Base-by-base conservation (phyloP, 2,888 invertebrate species). In the Thecocarcelia acutangulata region DNA sequence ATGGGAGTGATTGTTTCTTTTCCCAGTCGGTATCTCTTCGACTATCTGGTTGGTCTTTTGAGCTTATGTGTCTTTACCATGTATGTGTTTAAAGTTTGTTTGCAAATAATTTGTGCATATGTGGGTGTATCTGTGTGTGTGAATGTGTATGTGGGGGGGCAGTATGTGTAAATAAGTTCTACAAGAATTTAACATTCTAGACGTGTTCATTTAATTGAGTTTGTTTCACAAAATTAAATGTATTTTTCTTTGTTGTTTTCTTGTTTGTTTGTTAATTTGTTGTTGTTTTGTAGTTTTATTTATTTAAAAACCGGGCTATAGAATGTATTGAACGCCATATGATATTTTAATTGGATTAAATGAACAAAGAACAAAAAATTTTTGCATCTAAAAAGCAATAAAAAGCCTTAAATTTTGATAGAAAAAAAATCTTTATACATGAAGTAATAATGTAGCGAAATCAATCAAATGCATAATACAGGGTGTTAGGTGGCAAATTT, bases 311-410 rank as follows among this genome's bases (percentile, higher is more conserved):
- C 24, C 54, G 40, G 21, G 12, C 56, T 46, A 69, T 48, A 28
- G 42, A 75, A 59, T 21, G 15, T 58, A 58, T 58, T 66, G 44
- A 76, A 63, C 9, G 68, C 72, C 72, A 61, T 68, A 54, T 68
- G 64, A 77, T 73, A 68, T 77, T 73, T 73, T 73, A 77, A 73
- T 77, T 77, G 61, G 76, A 73, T 81, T 77, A 73, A 72, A 76
- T 19, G 37, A 50, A 59, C 46, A 42, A 9, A 1, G 37, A 64
- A 59, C 46, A 66, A 8, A 33, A n/a, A 58, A 58, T 28, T 50
- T 21, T 58, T 54, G 58, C 8, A 46, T 40, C 17, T 21, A 66
- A 37, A 52, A 48, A 40, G n/a, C 17, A 28, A 69, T 17, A 46
- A 46, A 33, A 13, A 12, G 17, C 4, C 40, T 33, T 33, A 8